phyloP scores from a whole-genome alignment of 2,888 invertebrate species.

The Caenorhabditis sp. region DNA sequence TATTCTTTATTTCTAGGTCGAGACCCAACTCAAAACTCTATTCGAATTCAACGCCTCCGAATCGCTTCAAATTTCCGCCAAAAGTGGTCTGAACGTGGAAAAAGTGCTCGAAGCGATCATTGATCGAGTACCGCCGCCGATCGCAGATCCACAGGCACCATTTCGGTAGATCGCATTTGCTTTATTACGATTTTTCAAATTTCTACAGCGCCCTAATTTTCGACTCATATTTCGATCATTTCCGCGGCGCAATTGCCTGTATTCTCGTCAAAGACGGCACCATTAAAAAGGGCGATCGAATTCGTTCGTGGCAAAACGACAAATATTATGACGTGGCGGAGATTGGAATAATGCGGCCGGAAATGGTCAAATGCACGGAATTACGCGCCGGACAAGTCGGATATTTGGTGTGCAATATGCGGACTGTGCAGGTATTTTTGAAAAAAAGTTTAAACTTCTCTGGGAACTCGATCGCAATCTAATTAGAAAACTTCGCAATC shows the following conservation, averaged over 20 bases:
- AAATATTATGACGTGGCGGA: conserved; percentile 88
- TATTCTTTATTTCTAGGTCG: conserved; percentile 83
- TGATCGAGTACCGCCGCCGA: conserved; percentile 77
- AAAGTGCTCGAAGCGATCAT: conserved; percentile 83
- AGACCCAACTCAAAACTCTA: conserved; percentile 86
- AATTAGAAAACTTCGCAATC: too few species aligned
- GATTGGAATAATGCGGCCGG: conserved; percentile 87
- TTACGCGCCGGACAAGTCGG: conserved; percentile 92
- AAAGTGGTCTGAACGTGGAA: conserved; percentile 89
- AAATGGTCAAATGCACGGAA: conserved; percentile 75
- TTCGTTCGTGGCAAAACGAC: conserved; percentile 85
- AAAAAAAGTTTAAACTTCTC: neutral
- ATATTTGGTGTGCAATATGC: conserved; percentile 88
- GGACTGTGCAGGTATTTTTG: conserved; percentile 80
- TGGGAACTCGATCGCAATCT: too few species aligned
- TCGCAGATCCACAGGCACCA: conserved; percentile 80
- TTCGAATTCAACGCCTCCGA: conserved; percentile 87
- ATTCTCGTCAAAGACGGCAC: conserved; percentile 87
- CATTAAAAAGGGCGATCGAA: conserved; percentile 84
- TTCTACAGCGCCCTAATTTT: conserved; percentile 86
- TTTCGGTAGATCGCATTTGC: conserved; percentile 81
- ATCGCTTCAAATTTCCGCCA: conserved; percentile 91
- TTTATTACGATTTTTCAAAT: neutral
- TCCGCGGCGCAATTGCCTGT: conserved; percentile 87
- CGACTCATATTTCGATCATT: conserved; percentile 94